Percentiles rank a stretch among this genome's conserved stretches.
Evolutionary conservation across 2,113 vertebrate genomes (phyloP).

Genomic region (Syngnathus floridae): DNA sequence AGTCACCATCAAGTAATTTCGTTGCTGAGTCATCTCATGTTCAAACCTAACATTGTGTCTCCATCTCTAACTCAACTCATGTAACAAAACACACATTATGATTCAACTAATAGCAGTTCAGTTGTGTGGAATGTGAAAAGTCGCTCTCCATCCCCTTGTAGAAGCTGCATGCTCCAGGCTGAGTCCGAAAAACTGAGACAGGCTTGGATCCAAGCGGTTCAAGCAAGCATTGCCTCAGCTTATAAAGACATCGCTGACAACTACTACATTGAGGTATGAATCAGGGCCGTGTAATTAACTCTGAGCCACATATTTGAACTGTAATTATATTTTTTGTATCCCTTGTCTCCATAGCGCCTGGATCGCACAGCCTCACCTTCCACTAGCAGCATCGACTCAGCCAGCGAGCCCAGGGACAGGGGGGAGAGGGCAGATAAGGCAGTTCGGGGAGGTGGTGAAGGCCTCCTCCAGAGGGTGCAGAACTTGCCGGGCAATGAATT

Average conservation of each 20-base stretch:
- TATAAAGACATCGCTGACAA: conserved; percentile 83
- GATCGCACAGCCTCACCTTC: conserved; percentile 89
- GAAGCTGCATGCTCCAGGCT: conserved; percentile 97
- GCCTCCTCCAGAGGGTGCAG: conserved; percentile 84
- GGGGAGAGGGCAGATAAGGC: conserved; percentile 58
- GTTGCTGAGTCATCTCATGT: background rate
- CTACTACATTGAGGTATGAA: conserved; percentile 66
- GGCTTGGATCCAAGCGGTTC: conserved; percentile 96
- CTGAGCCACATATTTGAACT: background rate
- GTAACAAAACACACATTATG: background rate
- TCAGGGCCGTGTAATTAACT: background rate
- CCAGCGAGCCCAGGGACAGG: conserved; percentile 83
- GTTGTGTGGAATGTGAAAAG: background rate
- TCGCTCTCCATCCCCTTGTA: conserved; percentile 39
- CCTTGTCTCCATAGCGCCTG: conserved; percentile 69
- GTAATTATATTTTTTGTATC: background rate
- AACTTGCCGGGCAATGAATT: conserved; percentile 83
- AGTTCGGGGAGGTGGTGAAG: conserved; percentile 84
- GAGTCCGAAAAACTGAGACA: conserved; percentile 94
- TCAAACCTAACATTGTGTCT: background rate
- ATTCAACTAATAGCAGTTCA: background rate
- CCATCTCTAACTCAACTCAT: background rate
- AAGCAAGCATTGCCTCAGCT: conserved; percentile 94
- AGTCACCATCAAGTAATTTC: background rate
- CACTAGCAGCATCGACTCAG: conserved; percentile 85